A percentile compares a stretch with the other conserved stretches of the same genome.
Conservation (phyloP, 2,888 invertebrate species). For the Ischnura elegans region DNA sequence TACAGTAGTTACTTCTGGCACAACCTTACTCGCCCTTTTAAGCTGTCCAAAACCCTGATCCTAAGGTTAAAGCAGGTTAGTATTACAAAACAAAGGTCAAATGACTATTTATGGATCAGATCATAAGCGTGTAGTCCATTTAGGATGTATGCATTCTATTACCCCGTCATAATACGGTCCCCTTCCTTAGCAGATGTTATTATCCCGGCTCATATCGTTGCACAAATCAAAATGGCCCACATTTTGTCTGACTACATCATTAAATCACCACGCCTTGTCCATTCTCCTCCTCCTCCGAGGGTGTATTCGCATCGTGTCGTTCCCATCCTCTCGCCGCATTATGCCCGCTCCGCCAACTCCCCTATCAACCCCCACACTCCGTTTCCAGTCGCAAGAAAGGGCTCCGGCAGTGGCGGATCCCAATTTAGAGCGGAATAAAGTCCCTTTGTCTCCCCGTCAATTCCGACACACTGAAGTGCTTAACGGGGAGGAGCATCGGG, state of each 20-base stretch:
- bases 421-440: slow-evolving; percentile 26
- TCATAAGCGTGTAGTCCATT: too few species aligned
- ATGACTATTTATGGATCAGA: too few species aligned
- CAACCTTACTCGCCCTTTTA: too few species aligned
- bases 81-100: too few species aligned
- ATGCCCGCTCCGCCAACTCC: background rate
- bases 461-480: background rate
- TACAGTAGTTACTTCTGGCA: too few species aligned
- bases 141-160: too few species aligned
- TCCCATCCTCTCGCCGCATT: background rate
- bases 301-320: background rate
- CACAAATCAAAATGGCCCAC: background rate
- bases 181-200: too few species aligned
- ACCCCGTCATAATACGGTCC: too few species aligned
- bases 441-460: background rate
- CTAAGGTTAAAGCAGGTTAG: too few species aligned
- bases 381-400: background rate
- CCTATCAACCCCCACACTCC: background rate
- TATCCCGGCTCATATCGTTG: too few species aligned
- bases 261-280: background rate
- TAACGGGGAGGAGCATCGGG: background rate
- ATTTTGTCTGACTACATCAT: background rate
- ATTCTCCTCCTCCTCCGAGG: background rate
- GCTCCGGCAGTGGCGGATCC: background rate
- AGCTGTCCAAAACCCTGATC: too few species aligned